Evolutionary conservation across 2,888 invertebrate species (phyloP), one percentile per base, ranked within the genome.

Genomic region (Apantesis nais): DNA sequence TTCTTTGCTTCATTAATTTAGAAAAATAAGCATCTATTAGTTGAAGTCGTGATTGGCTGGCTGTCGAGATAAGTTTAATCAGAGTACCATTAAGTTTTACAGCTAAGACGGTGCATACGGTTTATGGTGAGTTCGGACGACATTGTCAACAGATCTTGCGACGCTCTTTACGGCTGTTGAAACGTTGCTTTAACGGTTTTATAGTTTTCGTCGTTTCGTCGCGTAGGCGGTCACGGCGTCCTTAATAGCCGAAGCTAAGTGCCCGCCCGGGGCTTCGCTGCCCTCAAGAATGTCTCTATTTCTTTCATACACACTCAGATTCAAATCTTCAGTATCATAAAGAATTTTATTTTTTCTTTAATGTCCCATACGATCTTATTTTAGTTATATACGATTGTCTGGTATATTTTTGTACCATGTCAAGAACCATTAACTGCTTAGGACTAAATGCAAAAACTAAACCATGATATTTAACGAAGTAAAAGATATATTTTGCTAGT

Each of bases 141-240:
- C 95, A 94, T 94, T 95, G 95, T 95, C 95, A 94, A 95, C 94
- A 94, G 94, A 94, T 94, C 94, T 93, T 90, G 93, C 92, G 92
- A 92, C 92, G 91, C 92, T 93, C 94, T 94, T 95, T 94, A 95
- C 93, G 88, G 93, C 93, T 93, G 92, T 92, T 93, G 94, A 93
- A 94, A 94, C 92, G 94, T 92, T 94, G 92, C 93, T 94, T 94
- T 94, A 94, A 94, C 93, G 90, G 93, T 95, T 95, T 95, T 95
- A 95, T 95, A 94, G 94, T 94, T 94, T 93, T 92, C 89, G 93
- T 90, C 93, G 91, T 93, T 93, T 87, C 92, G 93, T 90, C 92
- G 91, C 91, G 89, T 91, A 90, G 91, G 91, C 93, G 94, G 94
- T 92, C 93, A 91, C 93, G 87, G 86, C 89, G 88, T 86, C 90